Percentiles rank a stretch among this genome's conserved stretches.
These are phyloP conservation scores for mouse (Mus musculus) DNA, from an alignment of 2,113 vertebrate species.

Conservation along the genomic window DNA sequence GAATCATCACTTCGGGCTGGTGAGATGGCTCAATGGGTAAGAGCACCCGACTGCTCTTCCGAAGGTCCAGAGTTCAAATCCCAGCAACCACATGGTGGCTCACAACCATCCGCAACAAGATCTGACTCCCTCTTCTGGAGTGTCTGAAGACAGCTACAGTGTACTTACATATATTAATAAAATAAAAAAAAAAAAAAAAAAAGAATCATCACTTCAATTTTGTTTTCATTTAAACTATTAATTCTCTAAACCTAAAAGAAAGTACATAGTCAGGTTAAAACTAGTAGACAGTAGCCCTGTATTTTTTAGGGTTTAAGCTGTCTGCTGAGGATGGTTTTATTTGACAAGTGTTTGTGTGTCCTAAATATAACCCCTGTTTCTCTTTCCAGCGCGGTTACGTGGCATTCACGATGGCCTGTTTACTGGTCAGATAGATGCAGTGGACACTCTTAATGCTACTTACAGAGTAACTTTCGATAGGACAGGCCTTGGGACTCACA, in stretches of 20 bases:
- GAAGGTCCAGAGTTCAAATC: too few relatives aligned
- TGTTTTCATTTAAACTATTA: slow-evolving; percentile 22
- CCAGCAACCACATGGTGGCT: too few relatives aligned
- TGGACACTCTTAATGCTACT: slow-evolving; percentile 97
- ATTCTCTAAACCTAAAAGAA: slow-evolving; percentile 58
- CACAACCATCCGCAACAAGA: too few relatives aligned
- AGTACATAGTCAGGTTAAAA: slow-evolving; percentile 9
- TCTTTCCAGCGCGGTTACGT: slow-evolving; percentile 93
- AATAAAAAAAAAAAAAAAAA: too few relatives aligned
- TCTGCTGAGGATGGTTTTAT: slow-evolving; percentile 19
- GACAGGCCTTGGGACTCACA: slow-evolving; percentile 97
- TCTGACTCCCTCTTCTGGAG: too few relatives aligned
- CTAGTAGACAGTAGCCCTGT: background rate
- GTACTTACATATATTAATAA: too few relatives aligned
- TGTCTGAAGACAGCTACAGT: too few relatives aligned
- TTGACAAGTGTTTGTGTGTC: slow-evolving; percentile 36
- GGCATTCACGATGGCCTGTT: slow-evolving; percentile 97
- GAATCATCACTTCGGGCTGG: slow-evolving; percentile 16
- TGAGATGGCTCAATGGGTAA: too few relatives aligned
- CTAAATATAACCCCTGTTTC: slow-evolving; percentile 23
- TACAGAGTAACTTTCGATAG: slow-evolving; percentile 99
- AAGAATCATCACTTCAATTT: slow-evolving; percentile 23
- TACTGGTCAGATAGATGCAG: slow-evolving; percentile 98
- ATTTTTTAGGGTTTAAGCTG: slow-evolving; percentile 37
- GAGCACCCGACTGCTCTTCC: too few relatives aligned